Evolutionary conservation across 2,888 invertebrate species (phyloP), one percentile per base, ranked within the genome.

Genomic region (Eremobia ochroleuca): DNA sequence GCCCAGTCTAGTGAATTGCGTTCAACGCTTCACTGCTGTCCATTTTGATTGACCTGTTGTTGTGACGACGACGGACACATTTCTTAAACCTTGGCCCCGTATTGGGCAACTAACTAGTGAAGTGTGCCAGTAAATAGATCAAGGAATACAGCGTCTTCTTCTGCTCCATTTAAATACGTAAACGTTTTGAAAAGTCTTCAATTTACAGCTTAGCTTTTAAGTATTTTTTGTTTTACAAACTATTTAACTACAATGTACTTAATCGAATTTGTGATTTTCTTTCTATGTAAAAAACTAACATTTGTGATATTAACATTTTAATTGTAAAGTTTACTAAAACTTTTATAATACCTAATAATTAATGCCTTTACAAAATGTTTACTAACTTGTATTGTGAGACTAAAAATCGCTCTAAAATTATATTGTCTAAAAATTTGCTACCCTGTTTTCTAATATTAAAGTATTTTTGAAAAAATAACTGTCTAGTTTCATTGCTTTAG

Each of bases 401-500:
- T 86, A 79, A 82, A 81, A 79, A 79, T 81, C 64, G 66, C 82
- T 79, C 70, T 87, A 74, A 81, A 88, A 80, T 80, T 78, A 75
- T 81, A 77, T 67, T 87, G 73, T 83, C 77, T 52, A 79, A 79
- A 83, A 85, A 61, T 6, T 87, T 94, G 92, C 92, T 90, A 91
- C 79, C 83, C 76, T 91, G 87, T 92, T 92, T 91, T 87, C 81
- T 90, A 88, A 89, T 84, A 94, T 94, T 94, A 95, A 95, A 95
- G 73, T 89, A 84, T 92, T 90, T 92, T 91, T 88, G 64, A 86
- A 93, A 94, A 91, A 82, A 78, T 82, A 87, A 87, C 79, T 66
- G 87, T 78, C 87, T 95, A 86, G 96, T 96, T 96, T 96, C 96
- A 96, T 96, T 96, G 96, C 96, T 96, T 96, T 96, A 94, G 94